Base-by-base conservation (phyloP, 2,113 vertebrate species). In the Colistium nudipinnis region DNA sequence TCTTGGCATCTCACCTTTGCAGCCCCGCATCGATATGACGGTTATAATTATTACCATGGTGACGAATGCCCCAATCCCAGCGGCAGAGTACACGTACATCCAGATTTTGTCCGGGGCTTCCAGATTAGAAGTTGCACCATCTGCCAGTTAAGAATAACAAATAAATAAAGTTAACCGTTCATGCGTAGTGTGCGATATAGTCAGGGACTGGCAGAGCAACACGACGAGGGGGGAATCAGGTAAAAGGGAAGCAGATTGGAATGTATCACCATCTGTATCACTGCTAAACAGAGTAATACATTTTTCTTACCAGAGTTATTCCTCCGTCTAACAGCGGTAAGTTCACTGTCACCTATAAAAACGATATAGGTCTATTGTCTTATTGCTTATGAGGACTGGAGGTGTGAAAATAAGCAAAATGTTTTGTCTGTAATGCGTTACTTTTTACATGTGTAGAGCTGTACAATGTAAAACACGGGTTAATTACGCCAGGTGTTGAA, bases 31-130 rank as follows among this genome's bases (percentile, higher is more conserved):
- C 6, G 30, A 84, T 39, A 74, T 28, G 8, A 89, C 36, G 24
- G 87, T 83, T n/a, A 89, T 22, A 24, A 71, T 22, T 3, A 88
- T 74, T 8, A 90, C 75, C 4, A 82, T 24, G 45, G 84, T 1
- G 22, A 92, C 63, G 5, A 92, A 49, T 4, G 24, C 53, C 7
- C 56, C 4, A 0, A 83, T 74, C 39, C 90, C 91, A 45, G 39
- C 59, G 39, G 51, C 77, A 31, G 64, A n/a, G 57, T 86, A 92
- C 5, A 86, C 0, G 13, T 87, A 89, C 0, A 47, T 35, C 84
- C 7, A 31, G 0, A 59, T 2, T 20, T 0, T 0, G 0, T 6
- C 0, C 5, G 0, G 0, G 0, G 0, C 0, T 0, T 12, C 2
- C 31, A 1, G 0, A 12, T 1, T 0, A 2, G 0, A 0, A 3